Conservation (phyloP, 2,888 invertebrate species). For the Prosapia bicincta region DNA sequence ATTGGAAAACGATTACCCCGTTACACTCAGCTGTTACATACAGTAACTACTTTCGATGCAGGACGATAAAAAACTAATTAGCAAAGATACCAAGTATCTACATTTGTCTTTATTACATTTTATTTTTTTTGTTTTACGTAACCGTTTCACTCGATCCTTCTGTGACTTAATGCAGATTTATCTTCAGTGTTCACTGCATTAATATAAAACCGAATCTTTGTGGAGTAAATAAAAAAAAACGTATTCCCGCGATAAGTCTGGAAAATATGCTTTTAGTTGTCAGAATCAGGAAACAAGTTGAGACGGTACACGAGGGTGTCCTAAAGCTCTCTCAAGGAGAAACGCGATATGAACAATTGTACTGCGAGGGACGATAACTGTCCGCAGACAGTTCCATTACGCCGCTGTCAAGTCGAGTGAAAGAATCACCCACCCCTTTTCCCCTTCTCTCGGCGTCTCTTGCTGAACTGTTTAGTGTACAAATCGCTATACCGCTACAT, state of each 20-base stretch:
- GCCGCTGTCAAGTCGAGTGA: constrained; percentile 11
- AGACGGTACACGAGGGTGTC: neutral
- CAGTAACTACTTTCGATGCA: too few species aligned
- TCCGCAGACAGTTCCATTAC: constrained; percentile 20
- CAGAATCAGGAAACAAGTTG: neutral
- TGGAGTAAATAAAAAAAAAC: too few species aligned
- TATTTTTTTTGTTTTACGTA: too few species aligned
- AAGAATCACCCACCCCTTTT: neutral
- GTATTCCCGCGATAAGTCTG: neutral
- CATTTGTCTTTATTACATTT: too few species aligned
- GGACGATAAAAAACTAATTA: too few species aligned
- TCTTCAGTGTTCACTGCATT: too few species aligned
- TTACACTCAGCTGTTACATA: too few species aligned
- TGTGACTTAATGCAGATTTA: too few species aligned
- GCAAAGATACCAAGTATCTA: too few species aligned
- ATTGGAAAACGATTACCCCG: too few species aligned
- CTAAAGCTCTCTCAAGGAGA: neutral
- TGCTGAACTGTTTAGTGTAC: neutral
- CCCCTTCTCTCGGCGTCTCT: neutral
- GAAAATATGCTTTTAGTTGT: neutral
- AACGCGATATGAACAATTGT: constrained; percentile 23
- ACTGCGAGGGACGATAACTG: constrained; percentile 9
- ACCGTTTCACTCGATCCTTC: too few species aligned
- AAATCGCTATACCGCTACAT: neutral
- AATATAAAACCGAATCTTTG: too few species aligned